Evolutionary conservation across 2,113 vertebrate species (phyloP).

Genomic region (Rafetus swinhoei): DNA sequence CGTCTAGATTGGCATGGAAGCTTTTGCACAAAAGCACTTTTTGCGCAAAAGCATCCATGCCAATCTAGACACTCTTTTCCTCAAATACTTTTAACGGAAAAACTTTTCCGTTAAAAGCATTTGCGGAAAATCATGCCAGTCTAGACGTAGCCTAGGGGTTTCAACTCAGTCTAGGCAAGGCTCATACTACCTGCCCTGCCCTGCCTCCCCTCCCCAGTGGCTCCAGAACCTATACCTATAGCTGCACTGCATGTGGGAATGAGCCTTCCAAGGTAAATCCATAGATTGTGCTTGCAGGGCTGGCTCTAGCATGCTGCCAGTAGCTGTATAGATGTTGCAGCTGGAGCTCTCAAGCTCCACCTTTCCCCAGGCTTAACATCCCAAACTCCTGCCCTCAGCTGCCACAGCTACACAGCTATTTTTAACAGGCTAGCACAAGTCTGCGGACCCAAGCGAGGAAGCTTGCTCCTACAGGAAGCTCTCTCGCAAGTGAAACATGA

Average conservation of each 20-base stretch:
- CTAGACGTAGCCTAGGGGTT: background rate
- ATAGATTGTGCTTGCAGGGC: background rate
- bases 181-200: no score
- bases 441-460: background rate
- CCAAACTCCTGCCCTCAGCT: background rate
- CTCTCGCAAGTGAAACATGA: background rate
- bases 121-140: no score
- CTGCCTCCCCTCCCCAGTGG: background rate
- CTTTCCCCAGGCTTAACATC: background rate
- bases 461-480: background rate
- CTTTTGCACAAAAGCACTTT: no score
- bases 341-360: background rate
- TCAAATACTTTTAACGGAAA: no score
- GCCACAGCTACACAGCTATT: background rate
- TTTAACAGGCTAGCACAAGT: background rate
- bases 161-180: background rate
- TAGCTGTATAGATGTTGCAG: background rate
- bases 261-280: background rate
- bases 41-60: no score
- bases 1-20: no score
- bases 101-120: no score
- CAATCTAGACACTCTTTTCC: no score
- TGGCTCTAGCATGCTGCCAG: background rate
- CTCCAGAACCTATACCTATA: background rate
- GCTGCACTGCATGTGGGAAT: background rate